Evolutionary conservation across 2,113 vertebrate species (phyloP).

Genomic region (Rhabdornis inornatus): DNA sequence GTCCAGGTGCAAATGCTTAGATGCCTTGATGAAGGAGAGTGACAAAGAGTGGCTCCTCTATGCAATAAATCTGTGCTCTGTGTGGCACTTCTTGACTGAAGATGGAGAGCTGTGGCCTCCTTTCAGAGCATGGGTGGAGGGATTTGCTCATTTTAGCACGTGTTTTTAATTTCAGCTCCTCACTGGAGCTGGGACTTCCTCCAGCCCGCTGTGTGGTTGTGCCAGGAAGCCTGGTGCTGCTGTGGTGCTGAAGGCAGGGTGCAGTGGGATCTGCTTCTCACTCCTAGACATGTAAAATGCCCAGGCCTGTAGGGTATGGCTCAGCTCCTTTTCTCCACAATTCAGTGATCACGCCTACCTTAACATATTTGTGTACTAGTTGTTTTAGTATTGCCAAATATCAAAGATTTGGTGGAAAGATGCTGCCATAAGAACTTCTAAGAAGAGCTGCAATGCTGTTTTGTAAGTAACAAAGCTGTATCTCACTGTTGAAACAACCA

Average conservation of each 20-base stretch:
- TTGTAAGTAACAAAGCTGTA: neutral
- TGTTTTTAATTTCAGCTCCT: neutral
- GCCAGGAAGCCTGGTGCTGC: accelerated
- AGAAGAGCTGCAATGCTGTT: neutral
- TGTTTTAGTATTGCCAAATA: neutral
- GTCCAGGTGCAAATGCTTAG: neutral
- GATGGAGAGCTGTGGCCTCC: neutral
- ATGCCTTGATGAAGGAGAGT: neutral
- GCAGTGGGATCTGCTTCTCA: neutral
- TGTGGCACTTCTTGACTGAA: neutral
- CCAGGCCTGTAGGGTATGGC: neutral
- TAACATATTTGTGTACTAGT: neutral
- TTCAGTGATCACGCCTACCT: neutral
- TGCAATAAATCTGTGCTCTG: neutral
- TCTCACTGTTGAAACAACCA: neutral
- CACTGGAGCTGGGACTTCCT: neutral
- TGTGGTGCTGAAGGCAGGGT: neutral
- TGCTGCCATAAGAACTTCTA: neutral
- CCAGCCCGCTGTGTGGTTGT: accelerated
- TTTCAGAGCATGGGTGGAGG: neutral
- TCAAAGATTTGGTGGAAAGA: neutral
- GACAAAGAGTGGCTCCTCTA: neutral
- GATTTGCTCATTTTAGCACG: accelerated
- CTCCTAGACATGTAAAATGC: neutral
- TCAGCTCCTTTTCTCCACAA: neutral